phyloP scores from a whole-genome alignment of 2,888 invertebrate genomes.

The Andrena bucephala region DNA sequence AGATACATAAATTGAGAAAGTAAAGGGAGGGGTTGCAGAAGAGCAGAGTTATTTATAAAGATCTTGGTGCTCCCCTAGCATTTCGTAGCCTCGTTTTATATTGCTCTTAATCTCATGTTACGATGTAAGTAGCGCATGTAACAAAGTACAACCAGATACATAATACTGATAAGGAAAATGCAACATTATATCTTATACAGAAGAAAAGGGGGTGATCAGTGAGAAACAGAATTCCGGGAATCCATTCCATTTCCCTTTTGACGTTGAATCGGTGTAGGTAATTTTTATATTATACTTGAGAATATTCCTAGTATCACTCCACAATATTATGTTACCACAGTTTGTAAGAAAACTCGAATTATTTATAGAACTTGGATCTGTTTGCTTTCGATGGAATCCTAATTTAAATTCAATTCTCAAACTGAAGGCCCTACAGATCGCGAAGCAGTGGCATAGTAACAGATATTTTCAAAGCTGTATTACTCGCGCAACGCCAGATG shows the following conservation, averaged over 20 bases:
- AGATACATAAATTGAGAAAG: slow-evolving; percentile 23
- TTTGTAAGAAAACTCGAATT: background rate
- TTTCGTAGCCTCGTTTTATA: slow-evolving; percentile 24
- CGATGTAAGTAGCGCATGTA: slow-evolving; percentile 19
- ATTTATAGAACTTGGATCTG: background rate
- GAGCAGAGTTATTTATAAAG: slow-evolving; percentile 32
- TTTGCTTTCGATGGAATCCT: background rate
- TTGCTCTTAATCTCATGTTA: slow-evolving; percentile 32
- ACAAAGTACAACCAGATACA: slow-evolving; percentile 35
- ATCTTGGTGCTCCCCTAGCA: slow-evolving; percentile 45
- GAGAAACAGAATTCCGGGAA: background rate
- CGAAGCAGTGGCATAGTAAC: background rate
- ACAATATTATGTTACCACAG: background rate
- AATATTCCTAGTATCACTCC: background rate
- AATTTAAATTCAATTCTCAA: background rate
- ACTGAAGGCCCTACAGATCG: background rate
- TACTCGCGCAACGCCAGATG: slow-evolving; percentile 13
- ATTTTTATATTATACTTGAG: background rate
- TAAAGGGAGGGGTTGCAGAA: background rate
- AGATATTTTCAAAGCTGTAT: slow-evolving; percentile 5
- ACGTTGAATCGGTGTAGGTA: background rate
- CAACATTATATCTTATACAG: slow-evolving; percentile 2
- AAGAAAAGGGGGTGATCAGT: background rate
- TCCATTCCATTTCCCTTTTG: background rate
- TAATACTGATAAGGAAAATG: slow-evolving; percentile 21